Base-by-base conservation (phyloP, 2,888 invertebrate species). In the Saturnia pavonia region DNA sequence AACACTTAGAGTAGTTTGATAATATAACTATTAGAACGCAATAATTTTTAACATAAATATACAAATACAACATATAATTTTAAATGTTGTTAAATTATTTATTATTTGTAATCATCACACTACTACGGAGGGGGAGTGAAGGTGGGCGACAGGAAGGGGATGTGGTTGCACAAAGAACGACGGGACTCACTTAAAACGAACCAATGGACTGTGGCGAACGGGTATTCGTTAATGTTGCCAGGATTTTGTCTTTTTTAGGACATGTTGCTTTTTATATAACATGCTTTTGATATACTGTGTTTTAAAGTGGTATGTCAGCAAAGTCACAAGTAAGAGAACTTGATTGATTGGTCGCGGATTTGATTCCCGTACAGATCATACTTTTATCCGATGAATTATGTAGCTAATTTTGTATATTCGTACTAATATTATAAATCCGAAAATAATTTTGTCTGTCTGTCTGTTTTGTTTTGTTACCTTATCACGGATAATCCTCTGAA, bases 181-280 rank as follows among this genome's bases (percentile, higher is more conserved):
- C 40, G 69, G 71, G 71, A 74, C 73, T 68, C 70, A 73, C 70
- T 75, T 74, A 72, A 71, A 69, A 73, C 68, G 68, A 72, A 67
- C 69, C 73, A 73, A 71, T 75, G 69, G 72, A 74, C 69, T 70
- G 72, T 74, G 67, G 67, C 65, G 65, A 65, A 65, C 65, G 40
- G 40, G 40, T n/a, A n/a, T 65, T 34, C 34, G 27, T 6, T 63
- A 65, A 19, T n/a, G n/a, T n/a, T 8, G 12, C 65, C 19, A 65
- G 40, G 40, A 40, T 40, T 40, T 40, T 11, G 19, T 8, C 1
- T 65, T 65, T 19, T 40, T 40, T 19, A 19, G 40, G 65, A 65
- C 22, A 65, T 40, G 9, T 54, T 22, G 34, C 19, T 51, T 51
- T 19, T 51, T 51, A 19, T 19, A 19, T 19, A 51, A 19, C 7